phyloP scores from a whole-genome alignment of 2,888 invertebrate species.

The Cephalotes varians region DNA sequence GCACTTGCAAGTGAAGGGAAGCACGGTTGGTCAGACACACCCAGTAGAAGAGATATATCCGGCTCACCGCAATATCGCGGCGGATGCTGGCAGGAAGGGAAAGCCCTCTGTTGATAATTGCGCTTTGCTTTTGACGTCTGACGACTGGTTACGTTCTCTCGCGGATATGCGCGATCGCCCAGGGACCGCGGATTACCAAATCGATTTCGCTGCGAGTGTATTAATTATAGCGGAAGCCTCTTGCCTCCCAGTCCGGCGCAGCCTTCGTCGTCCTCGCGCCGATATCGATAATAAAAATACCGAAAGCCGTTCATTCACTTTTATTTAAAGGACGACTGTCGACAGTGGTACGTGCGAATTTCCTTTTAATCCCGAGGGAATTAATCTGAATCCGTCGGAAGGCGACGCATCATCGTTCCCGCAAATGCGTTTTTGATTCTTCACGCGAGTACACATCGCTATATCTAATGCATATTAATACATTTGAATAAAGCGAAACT shows the following conservation, averaged over 20 bases:
- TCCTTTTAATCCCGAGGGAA: conserved; percentile 18
- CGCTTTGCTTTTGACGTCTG: conserved; percentile 76
- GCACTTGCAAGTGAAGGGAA: conserved; percentile 24
- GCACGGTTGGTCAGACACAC: conserved; percentile 39
- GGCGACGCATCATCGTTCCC: not conserved
- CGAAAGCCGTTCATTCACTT: not conserved
- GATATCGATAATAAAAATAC: conserved; percentile 19
- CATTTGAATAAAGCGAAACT: conserved; percentile 10
- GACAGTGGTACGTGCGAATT: not conserved
- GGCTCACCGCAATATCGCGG: conserved; percentile 70
- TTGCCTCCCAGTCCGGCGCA: not conserved
- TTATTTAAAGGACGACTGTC: conserved; percentile 9
- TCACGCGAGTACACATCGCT: not conserved
- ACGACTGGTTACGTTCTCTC: conserved; percentile 59
- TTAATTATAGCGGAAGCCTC: conserved; percentile 50
- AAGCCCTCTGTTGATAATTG: conserved; percentile 70
- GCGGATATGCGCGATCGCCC: conserved; percentile 52
- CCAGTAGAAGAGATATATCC: conserved; percentile 48
- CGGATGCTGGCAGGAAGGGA: conserved; percentile 62
- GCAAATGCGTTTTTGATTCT: conserved; percentile 12
- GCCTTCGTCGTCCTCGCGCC: not conserved
- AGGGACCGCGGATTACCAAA: conserved; percentile 56
- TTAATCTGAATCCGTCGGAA: conserved; percentile 15
- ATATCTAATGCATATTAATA: conserved; percentile 2
- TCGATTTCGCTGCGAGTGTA: conserved; percentile 54